A percentile compares a stretch with the other conserved stretches of the same genome.
phyloP scores from a whole-genome alignment of 1,140 invertebrate species.

The Aphelinus atriplicis region DNA sequence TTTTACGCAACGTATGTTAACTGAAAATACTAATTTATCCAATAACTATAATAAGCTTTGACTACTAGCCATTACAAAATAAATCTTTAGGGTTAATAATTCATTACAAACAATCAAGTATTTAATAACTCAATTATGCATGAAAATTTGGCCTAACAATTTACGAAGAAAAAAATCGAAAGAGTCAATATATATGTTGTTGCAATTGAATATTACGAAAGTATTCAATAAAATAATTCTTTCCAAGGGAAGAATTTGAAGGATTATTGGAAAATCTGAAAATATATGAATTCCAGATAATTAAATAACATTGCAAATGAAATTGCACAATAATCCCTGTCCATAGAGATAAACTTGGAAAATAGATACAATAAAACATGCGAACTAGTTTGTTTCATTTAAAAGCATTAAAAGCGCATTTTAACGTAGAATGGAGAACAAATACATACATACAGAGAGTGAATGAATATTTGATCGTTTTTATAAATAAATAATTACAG shows the following conservation, averaged over 20 bases:
- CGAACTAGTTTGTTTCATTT: conserved; percentile 4
- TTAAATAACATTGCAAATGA: neutral
- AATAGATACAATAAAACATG: conserved; percentile 8
- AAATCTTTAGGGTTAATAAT: neutral
- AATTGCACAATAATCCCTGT: too few relatives aligned
- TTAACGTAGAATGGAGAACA: neutral
- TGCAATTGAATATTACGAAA: too few relatives aligned
- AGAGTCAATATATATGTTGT: too few relatives aligned
- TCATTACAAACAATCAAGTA: conserved; percentile 28
- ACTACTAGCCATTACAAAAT: too few relatives aligned
- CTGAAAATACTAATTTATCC: too few relatives aligned
- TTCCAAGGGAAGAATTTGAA: too few relatives aligned
- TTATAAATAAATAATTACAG: conserved; percentile 22
- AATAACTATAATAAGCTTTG: too few relatives aligned
- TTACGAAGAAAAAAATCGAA: too few relatives aligned
- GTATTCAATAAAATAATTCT: too few relatives aligned
- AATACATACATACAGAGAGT: conserved; percentile 1
- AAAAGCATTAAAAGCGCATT: neutral
- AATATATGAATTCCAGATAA: neutral
- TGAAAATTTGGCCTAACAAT: neutral
- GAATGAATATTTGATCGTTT: conserved; percentile 30
- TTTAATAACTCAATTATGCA: conserved; percentile 1
- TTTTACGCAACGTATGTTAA: too few relatives aligned
- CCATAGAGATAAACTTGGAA: neutral
- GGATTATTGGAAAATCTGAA: too few relatives aligned